phyloP scores from a whole-genome alignment of 2,888 invertebrate genomes.

The Morpho achilles region DNA sequence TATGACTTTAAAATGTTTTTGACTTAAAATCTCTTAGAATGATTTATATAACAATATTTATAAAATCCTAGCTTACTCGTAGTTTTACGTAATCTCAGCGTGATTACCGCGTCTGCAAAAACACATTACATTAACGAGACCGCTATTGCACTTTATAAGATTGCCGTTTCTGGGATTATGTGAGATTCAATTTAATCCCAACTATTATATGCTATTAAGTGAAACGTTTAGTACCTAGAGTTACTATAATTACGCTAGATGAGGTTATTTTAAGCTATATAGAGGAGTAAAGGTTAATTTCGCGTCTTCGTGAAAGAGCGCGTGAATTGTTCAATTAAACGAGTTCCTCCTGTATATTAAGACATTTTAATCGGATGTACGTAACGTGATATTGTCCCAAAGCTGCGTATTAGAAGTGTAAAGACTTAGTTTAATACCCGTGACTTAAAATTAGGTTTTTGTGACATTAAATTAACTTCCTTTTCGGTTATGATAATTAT shows the following conservation, averaged over 20 bases:
- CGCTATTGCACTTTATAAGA: slow-evolving; percentile 20
- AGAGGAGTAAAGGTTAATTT: neutral
- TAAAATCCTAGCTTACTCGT: too few species aligned
- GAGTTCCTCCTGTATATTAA: neutral
- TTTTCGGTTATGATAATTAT: too few species aligned
- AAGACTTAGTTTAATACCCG: too few species aligned
- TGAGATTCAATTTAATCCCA: slow-evolving; percentile 12
- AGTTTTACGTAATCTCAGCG: neutral
- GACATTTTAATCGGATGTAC: neutral
- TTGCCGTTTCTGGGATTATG: slow-evolving; percentile 8
- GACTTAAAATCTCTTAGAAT: too few species aligned
- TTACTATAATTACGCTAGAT: slow-evolving; percentile 1
- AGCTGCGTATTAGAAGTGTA: neutral
- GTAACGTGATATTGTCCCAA: neutral
- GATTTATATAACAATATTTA: too few species aligned
- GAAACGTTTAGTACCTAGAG: slow-evolving; percentile 8
- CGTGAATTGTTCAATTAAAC: slow-evolving; percentile 3
- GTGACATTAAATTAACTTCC: too few species aligned
- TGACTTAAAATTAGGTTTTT: too few species aligned
- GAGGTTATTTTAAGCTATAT: slow-evolving; percentile 3
- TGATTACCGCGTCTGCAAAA: slow-evolving; percentile 9
- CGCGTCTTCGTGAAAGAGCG: neutral
- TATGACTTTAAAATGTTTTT: too few species aligned
- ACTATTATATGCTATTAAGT: slow-evolving; percentile 11
- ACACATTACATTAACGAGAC: slow-evolving; percentile 32